Evolutionary conservation across 2,113 vertebrate species (phyloP).

Genomic region (Gallinago media): DNA sequence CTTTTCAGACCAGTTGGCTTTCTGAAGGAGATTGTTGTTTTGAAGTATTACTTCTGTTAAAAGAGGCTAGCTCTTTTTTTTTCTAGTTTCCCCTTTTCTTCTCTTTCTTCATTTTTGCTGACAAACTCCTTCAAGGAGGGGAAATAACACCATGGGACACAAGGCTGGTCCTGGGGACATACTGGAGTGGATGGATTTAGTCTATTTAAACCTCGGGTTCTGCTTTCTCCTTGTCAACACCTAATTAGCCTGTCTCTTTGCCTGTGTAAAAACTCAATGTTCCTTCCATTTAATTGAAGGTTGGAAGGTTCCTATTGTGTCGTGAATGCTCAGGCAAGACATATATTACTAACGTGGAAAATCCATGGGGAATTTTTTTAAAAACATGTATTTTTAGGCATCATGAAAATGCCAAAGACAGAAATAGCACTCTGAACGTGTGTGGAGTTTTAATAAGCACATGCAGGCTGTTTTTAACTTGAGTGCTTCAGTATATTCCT

Average conservation of each 20-base stretch:
- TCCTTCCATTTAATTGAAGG: background rate
- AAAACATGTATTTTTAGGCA: background rate
- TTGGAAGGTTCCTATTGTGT: background rate
- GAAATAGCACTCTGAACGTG: background rate
- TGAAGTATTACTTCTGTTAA: background rate
- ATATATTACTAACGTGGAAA: background rate
- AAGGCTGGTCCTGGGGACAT: background rate
- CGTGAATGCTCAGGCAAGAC: background rate
- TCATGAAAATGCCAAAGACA: background rate
- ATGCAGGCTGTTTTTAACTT: background rate
- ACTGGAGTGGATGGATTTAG: background rate
- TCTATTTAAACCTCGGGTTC: background rate
- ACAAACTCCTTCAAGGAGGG: background rate
- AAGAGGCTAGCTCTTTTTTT: background rate
- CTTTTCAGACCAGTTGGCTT: background rate
- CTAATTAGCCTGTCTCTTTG: background rate
- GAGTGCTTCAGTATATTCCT: rapidly evolving
- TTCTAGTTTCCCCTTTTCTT: background rate
- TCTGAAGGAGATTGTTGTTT: background rate
- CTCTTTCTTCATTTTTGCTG: background rate
- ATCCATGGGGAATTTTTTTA: rapidly evolving
- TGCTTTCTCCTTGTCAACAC: background rate
- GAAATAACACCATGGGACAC: background rate
- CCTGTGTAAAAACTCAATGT: background rate
- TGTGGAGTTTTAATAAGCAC: background rate